A percentile compares a stretch with the other conserved stretches of the same genome.
These are phyloP conservation scores for Meteorus sp. DNA, from an alignment of 1,140 invertebrate genomes.

Conservation along the genomic window DNA sequence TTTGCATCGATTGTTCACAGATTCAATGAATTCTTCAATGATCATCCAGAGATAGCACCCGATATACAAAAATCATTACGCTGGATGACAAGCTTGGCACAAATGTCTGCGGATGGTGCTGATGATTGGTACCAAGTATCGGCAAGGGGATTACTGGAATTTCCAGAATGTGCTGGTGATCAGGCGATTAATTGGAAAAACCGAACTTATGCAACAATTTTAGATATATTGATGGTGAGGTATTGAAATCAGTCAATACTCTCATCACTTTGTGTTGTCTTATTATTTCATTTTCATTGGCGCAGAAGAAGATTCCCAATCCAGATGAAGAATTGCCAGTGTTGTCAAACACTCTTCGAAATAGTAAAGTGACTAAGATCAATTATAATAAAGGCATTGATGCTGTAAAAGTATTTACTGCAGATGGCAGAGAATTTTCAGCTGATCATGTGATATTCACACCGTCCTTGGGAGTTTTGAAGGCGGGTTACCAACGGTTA, in stretches of 20 bases:
- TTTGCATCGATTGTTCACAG: constrained; percentile 35
- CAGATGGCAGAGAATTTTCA: constrained; percentile 60
- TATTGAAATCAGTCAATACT: constrained; percentile 6
- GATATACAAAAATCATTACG: constrained; percentile 54
- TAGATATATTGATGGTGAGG: constrained; percentile 64
- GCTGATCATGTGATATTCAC: constrained; percentile 73
- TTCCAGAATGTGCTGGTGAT: constrained; percentile 65
- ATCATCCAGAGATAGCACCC: constrained; percentile 35
- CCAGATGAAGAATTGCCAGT: constrained; percentile 34
- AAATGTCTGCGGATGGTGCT: constrained; percentile 62
- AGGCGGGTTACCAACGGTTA: constrained; percentile 61
- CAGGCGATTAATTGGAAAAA: constrained; percentile 64
- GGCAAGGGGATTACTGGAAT: constrained; percentile 58
- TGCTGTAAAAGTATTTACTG: constrained; percentile 40
- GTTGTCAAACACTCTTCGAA: constrained; percentile 44
- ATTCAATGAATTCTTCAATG: constrained; percentile 40
- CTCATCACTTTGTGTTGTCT: constrained; percentile 1
- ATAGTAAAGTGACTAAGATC: constrained; percentile 45
- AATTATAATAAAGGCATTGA: constrained; percentile 39
- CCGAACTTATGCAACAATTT: constrained; percentile 63
- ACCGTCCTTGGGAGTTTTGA: constrained; percentile 69
- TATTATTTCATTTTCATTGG: constrained; percentile 15
- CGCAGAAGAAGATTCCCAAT: constrained; percentile 43
- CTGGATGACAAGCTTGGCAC: constrained; percentile 62
- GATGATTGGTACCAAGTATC: constrained; percentile 67